A percentile compares a stretch with the other conserved stretches of the same genome.
phyloP scores from a whole-genome alignment of 2,888 invertebrate genomes.

The Cinara cedri region DNA sequence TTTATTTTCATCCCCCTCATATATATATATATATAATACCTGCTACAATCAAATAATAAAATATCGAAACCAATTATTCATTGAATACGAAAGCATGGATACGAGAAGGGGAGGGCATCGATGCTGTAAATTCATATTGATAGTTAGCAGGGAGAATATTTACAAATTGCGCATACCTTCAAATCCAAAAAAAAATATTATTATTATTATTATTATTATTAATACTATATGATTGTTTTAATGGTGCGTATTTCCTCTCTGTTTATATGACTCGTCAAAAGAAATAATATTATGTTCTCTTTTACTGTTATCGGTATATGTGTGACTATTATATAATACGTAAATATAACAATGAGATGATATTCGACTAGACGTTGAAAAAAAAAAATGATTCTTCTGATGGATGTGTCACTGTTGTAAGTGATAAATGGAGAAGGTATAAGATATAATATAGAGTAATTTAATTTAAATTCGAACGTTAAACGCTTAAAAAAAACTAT shows the following conservation, averaged over 20 bases:
- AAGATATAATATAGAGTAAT: too few relatives aligned
- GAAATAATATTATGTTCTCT: neutral
- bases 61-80: conserved; percentile 29
- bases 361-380: too few relatives aligned
- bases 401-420: too few relatives aligned
- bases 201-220: too few relatives aligned
- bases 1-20: too few relatives aligned
- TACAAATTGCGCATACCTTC: conserved; percentile 15
- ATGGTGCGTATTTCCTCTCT: neutral
- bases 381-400: too few relatives aligned
- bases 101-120: neutral
- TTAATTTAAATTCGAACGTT: too few relatives aligned
- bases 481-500: too few relatives aligned
- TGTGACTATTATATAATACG: neutral
- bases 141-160: conserved; percentile 1
- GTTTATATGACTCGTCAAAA: neutral
- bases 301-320: neutral
- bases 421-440: too few relatives aligned
- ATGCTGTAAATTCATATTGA: conserved; percentile 24
- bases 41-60: conserved; percentile 25
- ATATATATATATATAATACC: too few relatives aligned
- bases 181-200: conserved; percentile 4
- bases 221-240: conserved; percentile 6
- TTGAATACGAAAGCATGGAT: neutral
- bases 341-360: too few relatives aligned